Evolutionary conservation across 1,140 invertebrate species (phyloP).

Genomic region (Maconellicoccus hirsutus): DNA sequence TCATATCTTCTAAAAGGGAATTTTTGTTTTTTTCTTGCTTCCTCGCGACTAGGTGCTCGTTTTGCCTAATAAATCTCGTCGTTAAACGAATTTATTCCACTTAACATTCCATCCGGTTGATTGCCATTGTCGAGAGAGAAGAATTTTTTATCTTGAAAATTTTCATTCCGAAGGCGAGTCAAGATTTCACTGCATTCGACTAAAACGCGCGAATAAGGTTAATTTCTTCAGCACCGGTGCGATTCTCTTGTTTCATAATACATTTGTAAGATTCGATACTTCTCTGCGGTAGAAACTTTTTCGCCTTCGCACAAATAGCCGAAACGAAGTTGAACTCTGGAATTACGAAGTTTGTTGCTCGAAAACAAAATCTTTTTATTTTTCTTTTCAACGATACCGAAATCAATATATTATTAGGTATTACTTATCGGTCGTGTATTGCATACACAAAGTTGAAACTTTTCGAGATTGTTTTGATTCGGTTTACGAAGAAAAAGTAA

Average conservation of each 20-base stretch:
- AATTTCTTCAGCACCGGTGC: neutral
- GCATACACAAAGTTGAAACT: too few relatives aligned
- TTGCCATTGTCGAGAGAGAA: neutral
- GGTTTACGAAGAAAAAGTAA: too few relatives aligned
- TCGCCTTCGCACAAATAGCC: neutral
- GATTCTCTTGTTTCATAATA: neutral
- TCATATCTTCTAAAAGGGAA: neutral
- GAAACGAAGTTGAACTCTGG: neutral
- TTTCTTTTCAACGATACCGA: neutral
- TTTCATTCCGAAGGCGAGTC: too few relatives aligned
- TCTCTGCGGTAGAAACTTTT: neutral
- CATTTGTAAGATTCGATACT: neutral
- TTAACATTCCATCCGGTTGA: neutral
- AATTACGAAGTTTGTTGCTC: neutral
- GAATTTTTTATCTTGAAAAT: neutral
- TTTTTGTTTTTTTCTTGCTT: neutral
- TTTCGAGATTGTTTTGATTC: too few relatives aligned
- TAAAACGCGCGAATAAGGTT: neutral
- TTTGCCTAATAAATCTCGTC: constrained; percentile 4
- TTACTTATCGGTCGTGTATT: neutral
- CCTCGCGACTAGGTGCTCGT: neutral
- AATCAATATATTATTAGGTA: constrained; percentile 6
- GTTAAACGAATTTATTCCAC: neutral
- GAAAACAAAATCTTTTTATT: constrained; percentile 1
- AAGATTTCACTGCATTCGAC: too few relatives aligned